Evolutionary conservation across 1,140 invertebrate genomes (phyloP).

Genomic region (Ridgeia piscesae): DNA sequence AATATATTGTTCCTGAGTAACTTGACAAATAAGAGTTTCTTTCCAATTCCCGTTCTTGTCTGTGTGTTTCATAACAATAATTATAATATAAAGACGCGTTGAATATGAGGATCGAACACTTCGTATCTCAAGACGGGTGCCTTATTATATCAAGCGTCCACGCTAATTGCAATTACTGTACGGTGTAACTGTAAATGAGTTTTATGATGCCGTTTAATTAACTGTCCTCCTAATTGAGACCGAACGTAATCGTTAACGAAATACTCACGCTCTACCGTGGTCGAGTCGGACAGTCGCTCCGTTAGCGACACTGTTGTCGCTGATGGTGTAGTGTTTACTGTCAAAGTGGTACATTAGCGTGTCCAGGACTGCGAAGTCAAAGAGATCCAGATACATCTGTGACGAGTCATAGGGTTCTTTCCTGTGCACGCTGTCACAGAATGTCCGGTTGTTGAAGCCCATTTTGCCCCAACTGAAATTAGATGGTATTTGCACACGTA

Average conservation of each 20-base stretch:
- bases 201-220: constrained; percentile 2
- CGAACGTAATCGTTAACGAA: no score
- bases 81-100: no score
- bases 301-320: constrained; percentile 24
- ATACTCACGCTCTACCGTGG: constrained; percentile 30
- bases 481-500: background rate
- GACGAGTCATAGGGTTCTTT: constrained; percentile 22
- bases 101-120: no score
- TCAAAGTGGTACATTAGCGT: constrained; percentile 32
- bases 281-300: constrained; percentile 29
- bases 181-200: background rate
- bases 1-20: background rate
- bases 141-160: no score
- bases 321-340: constrained; percentile 31
- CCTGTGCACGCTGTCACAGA: constrained; percentile 26
- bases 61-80: no score
- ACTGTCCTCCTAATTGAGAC: background rate
- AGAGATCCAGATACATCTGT: constrained; percentile 30
- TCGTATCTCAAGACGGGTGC: no score
- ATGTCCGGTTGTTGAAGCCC: constrained; percentile 29
- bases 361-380: constrained; percentile 32
- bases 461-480: constrained; percentile 19
- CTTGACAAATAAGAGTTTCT: no score
- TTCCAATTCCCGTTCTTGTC: no score
- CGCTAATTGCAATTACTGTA: background rate